A percentile compares a stretch with the other conserved stretches of the same genome.
Evolutionary conservation across 2,113 vertebrate genomes (phyloP).

Genomic region (Nasalis larvatus): DNA sequence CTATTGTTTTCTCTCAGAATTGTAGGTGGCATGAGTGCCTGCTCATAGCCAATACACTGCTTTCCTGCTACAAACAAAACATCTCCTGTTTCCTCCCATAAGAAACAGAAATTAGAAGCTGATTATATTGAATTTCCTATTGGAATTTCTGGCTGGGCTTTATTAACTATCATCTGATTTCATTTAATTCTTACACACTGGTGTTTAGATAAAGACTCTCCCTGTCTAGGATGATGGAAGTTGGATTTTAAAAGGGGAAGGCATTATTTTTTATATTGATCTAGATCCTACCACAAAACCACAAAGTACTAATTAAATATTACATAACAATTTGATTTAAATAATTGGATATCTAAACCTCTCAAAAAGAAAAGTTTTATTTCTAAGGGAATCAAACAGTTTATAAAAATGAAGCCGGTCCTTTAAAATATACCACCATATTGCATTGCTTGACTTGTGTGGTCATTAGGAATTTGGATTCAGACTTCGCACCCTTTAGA

Average conservation of each 20-base stretch:
- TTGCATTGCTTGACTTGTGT: neutral
- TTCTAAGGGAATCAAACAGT: neutral
- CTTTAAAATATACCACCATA: neutral
- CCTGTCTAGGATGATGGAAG: neutral
- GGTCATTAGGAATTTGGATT: neutral
- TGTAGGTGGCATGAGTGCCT: neutral
- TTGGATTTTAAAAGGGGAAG: neutral
- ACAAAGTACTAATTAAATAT: neutral
- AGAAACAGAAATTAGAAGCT: conserved; percentile 22
- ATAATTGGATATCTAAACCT: neutral
- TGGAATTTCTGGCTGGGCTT: conserved; percentile 7
- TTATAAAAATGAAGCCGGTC: neutral
- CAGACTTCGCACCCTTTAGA: neutral
- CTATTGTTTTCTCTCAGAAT: neutral
- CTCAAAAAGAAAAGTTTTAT: neutral
- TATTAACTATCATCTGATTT: conserved; percentile 22
- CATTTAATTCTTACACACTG: neutral
- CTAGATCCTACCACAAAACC: neutral
- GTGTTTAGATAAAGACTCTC: neutral
- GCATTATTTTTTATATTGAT: neutral
- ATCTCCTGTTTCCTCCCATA: neutral
- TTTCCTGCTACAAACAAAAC: neutral
- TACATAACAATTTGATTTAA: neutral
- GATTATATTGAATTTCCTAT: neutral
- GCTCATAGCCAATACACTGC: neutral